Evolutionary conservation across 2,113 vertebrate species (phyloP).

Genomic region (Bostrychus sinensis): DNA sequence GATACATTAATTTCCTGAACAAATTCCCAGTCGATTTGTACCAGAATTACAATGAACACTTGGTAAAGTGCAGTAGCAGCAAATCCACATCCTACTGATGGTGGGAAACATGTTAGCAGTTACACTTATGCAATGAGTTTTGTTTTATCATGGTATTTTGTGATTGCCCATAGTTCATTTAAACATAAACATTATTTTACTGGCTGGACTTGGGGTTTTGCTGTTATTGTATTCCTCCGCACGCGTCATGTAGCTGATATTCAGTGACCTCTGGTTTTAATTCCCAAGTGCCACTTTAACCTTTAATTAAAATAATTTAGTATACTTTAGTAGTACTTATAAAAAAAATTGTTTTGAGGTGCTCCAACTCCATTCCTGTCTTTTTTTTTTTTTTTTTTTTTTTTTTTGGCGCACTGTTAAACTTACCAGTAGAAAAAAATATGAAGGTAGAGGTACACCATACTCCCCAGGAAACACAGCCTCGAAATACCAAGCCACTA

Average conservation of each 20-base stretch:
- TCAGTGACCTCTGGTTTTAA: constrained; percentile 20
- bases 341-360: neutral
- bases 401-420: neutral
- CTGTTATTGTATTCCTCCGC: constrained; percentile 50
- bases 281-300: constrained; percentile 21
- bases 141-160: constrained; percentile 17
- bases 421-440: constrained; percentile 94
- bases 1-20: constrained; percentile 26
- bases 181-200: constrained; percentile 46
- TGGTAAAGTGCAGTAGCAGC: constrained; percentile 29
- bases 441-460: constrained; percentile 90
- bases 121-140: constrained; percentile 24
- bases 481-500: constrained; percentile 95
- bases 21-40: neutral
- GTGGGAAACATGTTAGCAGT: constrained; percentile 31
- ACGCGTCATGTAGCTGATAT: constrained; percentile 40
- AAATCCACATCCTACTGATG: constrained; percentile 52
- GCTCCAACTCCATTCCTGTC: neutral
- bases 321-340: too few relatives aligned
- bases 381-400: neutral
- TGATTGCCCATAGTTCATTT: constrained; percentile 12
- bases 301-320: neutral
- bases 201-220: constrained; percentile 45
- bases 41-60: constrained; percentile 37
- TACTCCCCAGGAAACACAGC: constrained; percentile 94